Evolutionary conservation across 2,888 invertebrate species (phyloP), one percentile per base, ranked within the genome.

Genomic region (Timema podura): DNA sequence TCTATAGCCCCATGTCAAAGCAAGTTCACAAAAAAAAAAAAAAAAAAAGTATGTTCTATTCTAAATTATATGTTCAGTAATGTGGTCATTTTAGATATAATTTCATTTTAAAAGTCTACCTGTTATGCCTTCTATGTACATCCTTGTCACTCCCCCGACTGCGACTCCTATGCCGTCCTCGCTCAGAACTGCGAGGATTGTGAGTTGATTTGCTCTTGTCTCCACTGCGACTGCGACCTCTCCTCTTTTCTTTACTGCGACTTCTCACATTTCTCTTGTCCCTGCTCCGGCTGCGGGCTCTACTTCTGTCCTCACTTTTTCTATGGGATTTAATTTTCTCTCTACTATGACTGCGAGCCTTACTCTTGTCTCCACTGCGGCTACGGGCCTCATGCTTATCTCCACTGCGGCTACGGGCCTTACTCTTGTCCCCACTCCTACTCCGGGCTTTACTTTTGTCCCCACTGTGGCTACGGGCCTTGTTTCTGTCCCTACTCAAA

Each of bases 401-500:
- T 46, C 49, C 61, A 49, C 59, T 73, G 15, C 51, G 57, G 57
- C 70, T 71, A 5, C 49, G 51, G 11, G 49, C 68, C 61, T 57
- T 59, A 61, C 64, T 64, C 48, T 54, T 67, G 45, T 61, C 67
- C 11, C 66, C 59, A 64, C 71, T 72, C 13, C 65, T 54, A 44
- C 49, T 64, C 59, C 71, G 74, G 72, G 65, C 72, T 30, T 67
- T 74, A 61, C 73, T 69, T 71, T 70, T 73, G 72, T 76, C 70
- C 57, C 70, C 71, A 45, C 75, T 71, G 46, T 69, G 65, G 64
- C 71, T n/a, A 8, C 57, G 57, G 30, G 15, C 30, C 65, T 72
- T 74, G 16, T 73, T 80, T 66, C 76, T 76, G 11, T 61, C 49
- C 65, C 79, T 79, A 15, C 76, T 74, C 70, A 73, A 74, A 2